phyloP scores from a whole-genome alignment of 2,113 vertebrate species.

The Catagonus wagneri region DNA sequence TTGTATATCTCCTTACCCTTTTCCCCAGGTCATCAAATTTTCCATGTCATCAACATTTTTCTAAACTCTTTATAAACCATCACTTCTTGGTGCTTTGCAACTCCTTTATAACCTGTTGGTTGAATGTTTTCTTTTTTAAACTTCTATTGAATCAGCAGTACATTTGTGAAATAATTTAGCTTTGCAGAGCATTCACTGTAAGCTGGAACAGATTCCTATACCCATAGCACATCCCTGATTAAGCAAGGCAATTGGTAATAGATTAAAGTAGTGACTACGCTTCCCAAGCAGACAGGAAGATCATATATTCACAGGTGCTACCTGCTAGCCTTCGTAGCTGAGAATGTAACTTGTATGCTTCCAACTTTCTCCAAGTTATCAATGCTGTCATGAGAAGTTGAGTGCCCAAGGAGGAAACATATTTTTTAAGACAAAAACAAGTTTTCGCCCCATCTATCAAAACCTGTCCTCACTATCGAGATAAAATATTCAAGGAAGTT shows the following conservation, averaged over 20 bases:
- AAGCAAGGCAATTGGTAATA: constrained; percentile 9
- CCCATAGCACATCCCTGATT: not conserved
- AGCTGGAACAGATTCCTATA: not conserved
- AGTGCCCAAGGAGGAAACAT: not conserved
- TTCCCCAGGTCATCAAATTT: not conserved
- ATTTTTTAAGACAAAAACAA: constrained; percentile 32
- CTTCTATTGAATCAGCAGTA: not conserved
- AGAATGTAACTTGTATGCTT: not conserved
- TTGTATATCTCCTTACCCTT: not conserved
- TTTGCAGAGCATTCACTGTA: not conserved
- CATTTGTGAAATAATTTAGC: not conserved
- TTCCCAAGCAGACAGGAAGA: not conserved
- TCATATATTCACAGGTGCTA: not conserved
- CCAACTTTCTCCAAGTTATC: constrained; percentile 4
- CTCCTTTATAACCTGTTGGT: not conserved
- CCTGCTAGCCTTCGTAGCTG: not conserved
- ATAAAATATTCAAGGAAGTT: not conserved
- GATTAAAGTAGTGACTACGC: not conserved
- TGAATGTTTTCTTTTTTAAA: constrained; percentile 26
- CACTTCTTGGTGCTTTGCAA: not conserved
- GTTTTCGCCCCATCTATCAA: not conserved
- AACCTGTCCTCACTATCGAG: constrained; percentile 12
- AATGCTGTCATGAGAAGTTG: not conserved
- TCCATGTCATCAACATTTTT: not conserved
- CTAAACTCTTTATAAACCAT: not conserved